Conservation (phyloP, 2,113 vertebrate species). For the Nannospalax galili region DNA sequence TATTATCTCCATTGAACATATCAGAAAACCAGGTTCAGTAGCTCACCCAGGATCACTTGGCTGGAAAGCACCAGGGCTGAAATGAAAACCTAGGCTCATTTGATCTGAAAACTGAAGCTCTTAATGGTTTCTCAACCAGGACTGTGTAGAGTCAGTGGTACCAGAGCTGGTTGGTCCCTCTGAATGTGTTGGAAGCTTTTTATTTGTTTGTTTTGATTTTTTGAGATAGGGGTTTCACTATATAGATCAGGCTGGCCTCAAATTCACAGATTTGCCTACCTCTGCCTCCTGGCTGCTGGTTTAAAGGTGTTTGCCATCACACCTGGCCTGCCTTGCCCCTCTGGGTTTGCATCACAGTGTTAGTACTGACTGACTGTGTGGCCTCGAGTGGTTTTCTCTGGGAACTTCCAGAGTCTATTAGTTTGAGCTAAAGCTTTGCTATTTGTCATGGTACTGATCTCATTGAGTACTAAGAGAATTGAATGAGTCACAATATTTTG, state of each 20-base stretch:
- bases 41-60: background rate
- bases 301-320: too few species aligned
- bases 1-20: slow-evolving; percentile 27
- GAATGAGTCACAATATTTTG: too few species aligned
- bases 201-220: too few species aligned
- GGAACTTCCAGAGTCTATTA: background rate
- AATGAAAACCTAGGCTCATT: slow-evolving; percentile 40
- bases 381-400: background rate
- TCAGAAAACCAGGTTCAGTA: background rate
- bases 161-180: background rate
- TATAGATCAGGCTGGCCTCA: too few species aligned
- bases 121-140: background rate
- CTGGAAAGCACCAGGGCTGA: background rate
- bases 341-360: background rate
- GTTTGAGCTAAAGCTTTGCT: background rate
- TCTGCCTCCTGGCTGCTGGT: too few species aligned
- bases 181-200: too few species aligned
- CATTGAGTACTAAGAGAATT: background rate
- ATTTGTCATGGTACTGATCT: background rate
- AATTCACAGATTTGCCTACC: too few species aligned
- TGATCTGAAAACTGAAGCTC: background rate
- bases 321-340: too few species aligned
- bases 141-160: background rate
- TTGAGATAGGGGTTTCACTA: too few species aligned
- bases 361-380: background rate